Conservation (phyloP, 2,888 invertebrate species). For the Gnatocerus cornutus region DNA sequence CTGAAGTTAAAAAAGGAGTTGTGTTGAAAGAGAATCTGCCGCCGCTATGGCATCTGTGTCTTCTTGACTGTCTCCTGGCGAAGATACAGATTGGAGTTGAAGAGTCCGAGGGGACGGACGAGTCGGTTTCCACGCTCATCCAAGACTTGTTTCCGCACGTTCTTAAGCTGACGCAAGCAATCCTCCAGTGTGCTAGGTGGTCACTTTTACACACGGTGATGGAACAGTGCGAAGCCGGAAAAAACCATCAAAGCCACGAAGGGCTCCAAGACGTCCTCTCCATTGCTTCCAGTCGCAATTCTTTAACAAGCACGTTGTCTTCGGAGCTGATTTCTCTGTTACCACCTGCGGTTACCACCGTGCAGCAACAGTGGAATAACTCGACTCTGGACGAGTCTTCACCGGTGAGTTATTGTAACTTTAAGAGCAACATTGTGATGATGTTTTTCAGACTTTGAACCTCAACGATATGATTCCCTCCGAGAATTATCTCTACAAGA, state of each 20-base stretch:
- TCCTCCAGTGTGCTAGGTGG: slow-evolving; percentile 76
- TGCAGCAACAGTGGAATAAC: slow-evolving; percentile 78
- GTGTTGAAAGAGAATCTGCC: slow-evolving; percentile 74
- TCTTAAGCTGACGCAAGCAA: slow-evolving; percentile 77
- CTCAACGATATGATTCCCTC: slow-evolving; percentile 86
- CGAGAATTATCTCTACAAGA: slow-evolving; percentile 86
- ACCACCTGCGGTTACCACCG: slow-evolving; percentile 74
- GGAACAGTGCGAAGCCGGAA: slow-evolving; percentile 66
- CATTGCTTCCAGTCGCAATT: slow-evolving; percentile 69
- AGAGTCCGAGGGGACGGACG: slow-evolving; percentile 69
- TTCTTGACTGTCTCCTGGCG: slow-evolving; percentile 84
- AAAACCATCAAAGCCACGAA: slow-evolving; percentile 71
- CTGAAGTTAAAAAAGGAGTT: slow-evolving; percentile 70
- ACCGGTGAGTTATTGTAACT: slow-evolving; percentile 72
- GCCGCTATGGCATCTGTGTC: slow-evolving; percentile 81
- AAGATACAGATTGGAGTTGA: slow-evolving; percentile 80
- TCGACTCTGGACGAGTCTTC: slow-evolving; percentile 75
- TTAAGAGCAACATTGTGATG: not conserved
- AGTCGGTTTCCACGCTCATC: slow-evolving; percentile 69
- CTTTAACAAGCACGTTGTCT: slow-evolving; percentile 67
- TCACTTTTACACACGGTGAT: slow-evolving; percentile 67
- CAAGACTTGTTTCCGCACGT: slow-evolving; percentile 80
- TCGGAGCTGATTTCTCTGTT: slow-evolving; percentile 74
- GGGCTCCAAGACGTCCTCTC: slow-evolving; percentile 70
- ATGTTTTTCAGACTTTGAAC: slow-evolving; percentile 77